Evolutionary conservation across 2,113 vertebrate genomes (phyloP), one percentile per base, ranked within the genome.

Genomic region (Monopterus albus): DNA sequence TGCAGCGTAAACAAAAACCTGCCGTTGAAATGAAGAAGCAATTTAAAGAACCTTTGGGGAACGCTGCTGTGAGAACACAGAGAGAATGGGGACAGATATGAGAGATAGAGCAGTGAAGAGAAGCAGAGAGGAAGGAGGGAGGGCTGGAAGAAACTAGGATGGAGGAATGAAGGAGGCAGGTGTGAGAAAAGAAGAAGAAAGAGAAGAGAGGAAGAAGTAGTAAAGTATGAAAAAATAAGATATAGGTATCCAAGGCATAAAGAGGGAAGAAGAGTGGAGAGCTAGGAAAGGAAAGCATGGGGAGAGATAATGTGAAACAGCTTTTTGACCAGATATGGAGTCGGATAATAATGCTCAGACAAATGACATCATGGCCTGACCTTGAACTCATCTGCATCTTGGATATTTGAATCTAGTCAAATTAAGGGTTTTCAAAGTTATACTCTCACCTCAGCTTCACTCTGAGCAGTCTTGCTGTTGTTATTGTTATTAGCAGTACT

Each of bases 1-100:
- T 83, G 86, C 87, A 90, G 84, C 81, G 52, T 87, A 85, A 89
- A 89, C 83, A 91, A 86, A 84, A 86, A 66, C 38, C 52, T 66
- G 73, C 80, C 20, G 50, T 67, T 58, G 77, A 85, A 87, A 86
- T 83, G 73, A 88, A 88, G 82, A 87, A 85, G 84, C 80, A 87
- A 85, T 91, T 89, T 87, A 70, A 78, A 72, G 47, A 81, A 87
- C 72, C 87, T 88, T 77, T 72, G 77, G 88, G 80, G 78, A 86
- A 58, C 25, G 4, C 31, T 45, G 65, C 74, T 68, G n/a, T 26
- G 31, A 57, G 57, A 83, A 69, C 38, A 35, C 6, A 18, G 67
- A 75, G 74, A 68, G 78, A 89, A 87, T 79, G 65, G 67, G 87
- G 83, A 83, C 83, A 81, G 47, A 66, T 82, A 75, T 79, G 73